Evolutionary conservation across 2,888 invertebrate genomes (phyloP), one percentile per base, ranked within the genome.

Genomic region (Tenodera sinensis): DNA sequence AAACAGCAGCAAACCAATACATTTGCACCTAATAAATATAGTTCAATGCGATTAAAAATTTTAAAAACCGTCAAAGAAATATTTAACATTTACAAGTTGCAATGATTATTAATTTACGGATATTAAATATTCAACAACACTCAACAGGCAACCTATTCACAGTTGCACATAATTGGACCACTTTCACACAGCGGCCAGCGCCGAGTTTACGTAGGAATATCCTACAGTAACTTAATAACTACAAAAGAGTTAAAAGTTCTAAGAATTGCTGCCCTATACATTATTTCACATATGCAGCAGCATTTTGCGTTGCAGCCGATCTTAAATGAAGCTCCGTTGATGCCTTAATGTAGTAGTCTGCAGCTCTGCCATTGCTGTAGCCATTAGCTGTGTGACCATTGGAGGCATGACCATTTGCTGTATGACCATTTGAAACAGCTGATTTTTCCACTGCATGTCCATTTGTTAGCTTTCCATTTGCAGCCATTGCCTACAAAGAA

Each of bases 311-410:
- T 81, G 88, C 82, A n/a, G 89, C 83, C n/a, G 88, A 34, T 83
- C 90, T 85, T 30, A 89, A 87, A 81, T 90, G 90, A 27, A 90
- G 87, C 47, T 90, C 90, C 82, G 88, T 81, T 28, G 89, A 42
- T 7, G 90, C 94, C 91, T 94, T 94, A 88, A 94, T 93, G 91
- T 95, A 94, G 91, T 94, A 94, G 91, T 94, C 94, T 47, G 94
- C 94, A 25, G 94, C 93, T 91, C 93, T 92, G 86, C 92, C 92
- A 27, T 91, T 90, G 71, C 91, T 91, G 82, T 91, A 92, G 30
- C 91, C 91, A 90, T 91, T 91, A 85, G 91, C 87, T 88, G 90
- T 88, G 89, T 90, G 81, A 84, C 90, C 91, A 83, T 90, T 91
- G n/a, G 87, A 83, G 7, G 81, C 83, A 27, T 28, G 28, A 30